A percentile compares a stretch with the other conserved stretches of the same genome.
phyloP scores from a whole-genome alignment of 2,797 vertebrate species.

The Clarias laeviceps region DNA sequence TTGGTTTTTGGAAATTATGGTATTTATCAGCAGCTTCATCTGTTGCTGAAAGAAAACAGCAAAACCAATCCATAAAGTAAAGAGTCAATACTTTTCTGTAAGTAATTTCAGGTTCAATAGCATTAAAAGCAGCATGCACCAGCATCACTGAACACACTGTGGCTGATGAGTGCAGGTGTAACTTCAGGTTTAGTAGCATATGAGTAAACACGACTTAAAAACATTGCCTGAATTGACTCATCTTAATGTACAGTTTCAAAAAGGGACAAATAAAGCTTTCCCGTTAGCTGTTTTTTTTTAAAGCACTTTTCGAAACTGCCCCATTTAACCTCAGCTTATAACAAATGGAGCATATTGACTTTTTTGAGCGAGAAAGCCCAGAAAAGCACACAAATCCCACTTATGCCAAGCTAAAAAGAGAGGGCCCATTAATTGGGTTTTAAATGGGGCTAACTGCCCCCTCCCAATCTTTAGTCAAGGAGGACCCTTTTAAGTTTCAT shows the following conservation, averaged over 20 bases:
- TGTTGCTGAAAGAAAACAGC: neutral
- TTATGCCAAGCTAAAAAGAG: slow-evolving; percentile 62
- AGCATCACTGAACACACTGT: neutral
- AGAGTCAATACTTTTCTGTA: neutral
- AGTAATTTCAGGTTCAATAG: neutral
- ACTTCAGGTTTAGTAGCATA: slow-evolving; percentile 21
- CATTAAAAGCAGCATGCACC: neutral
- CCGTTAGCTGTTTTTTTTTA: slow-evolving; percentile 37
- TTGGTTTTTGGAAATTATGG: neutral
- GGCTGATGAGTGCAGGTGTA: neutral
- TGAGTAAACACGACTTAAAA: slow-evolving; percentile 37
- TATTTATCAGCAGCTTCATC: neutral
- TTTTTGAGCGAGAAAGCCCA: slow-evolving; percentile 47
- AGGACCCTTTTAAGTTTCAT: slow-evolving; percentile 59
- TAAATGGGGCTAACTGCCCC: slow-evolving; percentile 62
- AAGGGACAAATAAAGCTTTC: slow-evolving; percentile 42
- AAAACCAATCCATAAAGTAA: neutral
- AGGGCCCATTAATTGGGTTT: slow-evolving; percentile 67
- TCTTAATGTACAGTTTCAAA: slow-evolving; percentile 41
- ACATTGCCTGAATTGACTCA: slow-evolving; percentile 43
- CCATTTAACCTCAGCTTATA: slow-evolving; percentile 52
- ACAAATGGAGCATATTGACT: slow-evolving; percentile 57
- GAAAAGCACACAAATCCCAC: slow-evolving; percentile 56
- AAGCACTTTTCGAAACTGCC: slow-evolving; percentile 50
- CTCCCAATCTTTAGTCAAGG: slow-evolving; percentile 55